Evolutionary conservation across 2,113 vertebrate species (phyloP).

Genomic region (Ascaphus truei): DNA sequence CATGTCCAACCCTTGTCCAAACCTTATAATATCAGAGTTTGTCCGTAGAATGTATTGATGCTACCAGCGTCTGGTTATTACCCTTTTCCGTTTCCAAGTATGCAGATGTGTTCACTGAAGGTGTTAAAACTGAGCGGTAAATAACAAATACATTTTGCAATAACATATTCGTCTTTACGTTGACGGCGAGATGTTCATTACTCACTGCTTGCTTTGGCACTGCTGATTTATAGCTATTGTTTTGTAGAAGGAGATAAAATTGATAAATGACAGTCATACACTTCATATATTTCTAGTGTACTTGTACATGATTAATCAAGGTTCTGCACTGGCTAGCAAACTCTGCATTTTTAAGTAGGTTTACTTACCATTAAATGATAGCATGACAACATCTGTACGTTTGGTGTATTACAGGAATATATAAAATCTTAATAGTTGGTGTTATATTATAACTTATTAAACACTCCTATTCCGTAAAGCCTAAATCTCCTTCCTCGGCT

Average conservation of each 20-base stretch:
- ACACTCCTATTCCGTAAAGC: background rate
- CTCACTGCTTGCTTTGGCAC: background rate
- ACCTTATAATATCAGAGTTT: too few species aligned
- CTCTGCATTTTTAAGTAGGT: conserved; percentile 26
- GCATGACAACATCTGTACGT: conserved; percentile 3
- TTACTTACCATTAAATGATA: conserved; percentile 12
- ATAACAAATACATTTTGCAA: background rate
- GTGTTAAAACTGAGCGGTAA: background rate
- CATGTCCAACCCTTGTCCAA: too few species aligned
- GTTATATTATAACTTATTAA: background rate
- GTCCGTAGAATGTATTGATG: too few species aligned
- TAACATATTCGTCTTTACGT: conserved; percentile 13
- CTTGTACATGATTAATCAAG: conserved; percentile 14
- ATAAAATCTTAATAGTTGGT: background rate
- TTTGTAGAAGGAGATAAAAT: conserved; percentile 28
- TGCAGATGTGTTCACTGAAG: too few species aligned
- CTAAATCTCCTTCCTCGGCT: background rate
- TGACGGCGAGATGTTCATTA: conserved; percentile 5
- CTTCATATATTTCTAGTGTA: conserved; percentile 23
- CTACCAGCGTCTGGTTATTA: too few species aligned
- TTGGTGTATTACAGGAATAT: background rate
- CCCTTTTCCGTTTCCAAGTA: too few species aligned
- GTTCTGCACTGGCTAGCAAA: background rate
- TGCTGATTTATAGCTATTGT: conserved; percentile 24
- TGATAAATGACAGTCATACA: conserved; percentile 20